Evolutionary conservation across 2,113 vertebrate genomes (phyloP).

Genomic region (Vulpes vulpes): DNA sequence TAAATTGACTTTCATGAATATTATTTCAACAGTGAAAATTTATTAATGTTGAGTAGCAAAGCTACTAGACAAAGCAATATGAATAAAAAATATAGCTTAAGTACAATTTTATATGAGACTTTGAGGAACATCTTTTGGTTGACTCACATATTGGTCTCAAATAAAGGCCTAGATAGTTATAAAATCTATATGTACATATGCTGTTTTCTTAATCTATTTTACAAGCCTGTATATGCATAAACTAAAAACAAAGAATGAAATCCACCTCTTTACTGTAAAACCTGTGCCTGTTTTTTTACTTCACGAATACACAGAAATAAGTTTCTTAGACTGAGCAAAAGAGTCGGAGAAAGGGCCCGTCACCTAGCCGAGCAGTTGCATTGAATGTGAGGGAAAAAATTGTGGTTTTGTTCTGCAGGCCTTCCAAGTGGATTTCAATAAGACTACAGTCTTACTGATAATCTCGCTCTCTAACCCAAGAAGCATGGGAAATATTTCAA

Average conservation of each 20-base stretch:
- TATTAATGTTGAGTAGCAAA: not conserved
- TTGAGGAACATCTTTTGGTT: not conserved
- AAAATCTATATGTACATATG: not conserved
- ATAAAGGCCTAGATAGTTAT: not conserved
- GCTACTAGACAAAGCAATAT: not conserved
- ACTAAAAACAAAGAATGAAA: not conserved
- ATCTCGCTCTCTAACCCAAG: not conserved
- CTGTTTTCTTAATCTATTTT: slow-evolving; percentile 40
- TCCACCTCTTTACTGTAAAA: not conserved
- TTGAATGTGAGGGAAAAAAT: not conserved
- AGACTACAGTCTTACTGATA: not conserved
- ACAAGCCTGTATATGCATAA: too few relatives aligned
- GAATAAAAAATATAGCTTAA: slow-evolving; percentile 12
- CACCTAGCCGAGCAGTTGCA: not conserved
- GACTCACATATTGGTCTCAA: not conserved
- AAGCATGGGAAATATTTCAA: slow-evolving; percentile 23
- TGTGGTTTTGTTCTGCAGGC: not conserved
- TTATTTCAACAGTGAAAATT: not conserved
- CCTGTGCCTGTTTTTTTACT: not conserved
- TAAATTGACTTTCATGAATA: slow-evolving; percentile 32
- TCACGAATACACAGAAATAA: not conserved
- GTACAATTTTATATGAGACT: not conserved
- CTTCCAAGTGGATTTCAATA: not conserved
- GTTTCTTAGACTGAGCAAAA: not conserved
- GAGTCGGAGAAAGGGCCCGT: not conserved